Base-by-base conservation (phyloP, 2,113 vertebrate genomes). In the Lamprotornis superbus region DNA sequence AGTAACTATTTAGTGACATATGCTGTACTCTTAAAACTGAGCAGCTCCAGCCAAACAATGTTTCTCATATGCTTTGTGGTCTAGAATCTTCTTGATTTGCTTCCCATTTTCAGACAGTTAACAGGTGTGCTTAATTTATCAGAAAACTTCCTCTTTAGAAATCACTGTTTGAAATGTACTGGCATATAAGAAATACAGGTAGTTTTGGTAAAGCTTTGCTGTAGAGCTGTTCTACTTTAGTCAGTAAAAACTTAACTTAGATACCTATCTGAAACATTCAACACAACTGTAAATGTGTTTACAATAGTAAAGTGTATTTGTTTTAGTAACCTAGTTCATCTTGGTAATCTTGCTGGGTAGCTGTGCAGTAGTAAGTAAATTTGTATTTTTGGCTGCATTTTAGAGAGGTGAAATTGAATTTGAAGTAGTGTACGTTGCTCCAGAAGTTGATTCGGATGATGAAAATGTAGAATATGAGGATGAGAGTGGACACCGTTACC, bases 391-490 rank as follows among this genome's bases (percentile, higher is more conserved):
- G 1, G 1, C 81, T 89, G 46, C 71, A 37, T 92, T 97, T 69
- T 97, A 99, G 99, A 98, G 99, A 91, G 99, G 99, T 0, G 99
- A 99, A 96, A 99, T 99, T 4, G 99, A 99, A 96, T 99, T 99
- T 79, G 99, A 99, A 98, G 99, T 99, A 64, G 99, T 99, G 74
- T 99, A 99, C 3, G 99, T 99, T 97, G 99, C 99, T 86, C 99
- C 99, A 10, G 99, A 99, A 95, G 99, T 99, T 78, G 99, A 99
- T 97, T 99, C 99, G 0, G 99, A 99, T 87, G 99, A 99, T 64
- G 99, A 99, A 97, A 99, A 99, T 2, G 99, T 99, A 57, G 99
- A 99, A 96, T 99, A 99, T 37, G 99, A 99, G 94, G 99, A 99
- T 7, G 99, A 99, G 94, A 99, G 98, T 28, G 99, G 99, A 28